phyloP scores from a whole-genome alignment of 1,140 invertebrate genomes.

The Philopotamus ludificatus region DNA sequence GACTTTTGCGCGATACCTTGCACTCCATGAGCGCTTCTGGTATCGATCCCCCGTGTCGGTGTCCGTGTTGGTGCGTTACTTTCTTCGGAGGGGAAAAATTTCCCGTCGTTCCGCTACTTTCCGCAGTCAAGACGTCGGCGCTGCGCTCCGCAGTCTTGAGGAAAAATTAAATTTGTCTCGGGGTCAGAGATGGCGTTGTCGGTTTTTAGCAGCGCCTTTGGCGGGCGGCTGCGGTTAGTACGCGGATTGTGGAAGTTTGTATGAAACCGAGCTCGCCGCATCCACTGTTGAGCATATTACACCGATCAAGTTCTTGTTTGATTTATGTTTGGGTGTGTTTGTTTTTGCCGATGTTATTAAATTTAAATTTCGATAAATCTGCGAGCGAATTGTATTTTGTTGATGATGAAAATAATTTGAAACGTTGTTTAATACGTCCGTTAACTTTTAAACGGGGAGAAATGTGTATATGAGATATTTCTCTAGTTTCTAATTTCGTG shows the following conservation, averaged over 20 bases:
- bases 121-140: conserved; percentile 36
- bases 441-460: too few relatives aligned
- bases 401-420: too few relatives aligned
- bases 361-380: background rate
- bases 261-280: conserved; percentile 18
- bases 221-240: conserved; percentile 5
- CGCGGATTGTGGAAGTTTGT: conserved; percentile 21
- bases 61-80: too few relatives aligned
- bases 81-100: conserved; percentile 35
- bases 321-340: background rate
- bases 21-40: background rate
- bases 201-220: conserved; percentile 33
- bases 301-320: background rate
- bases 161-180: conserved; percentile 37
- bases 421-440: too few relatives aligned
- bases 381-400: too few relatives aligned
- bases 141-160: conserved; percentile 11
- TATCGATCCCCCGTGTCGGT: background rate
- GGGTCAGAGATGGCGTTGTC: conserved; percentile 38
- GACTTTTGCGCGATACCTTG: background rate
- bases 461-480: too few relatives aligned
- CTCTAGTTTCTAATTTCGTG: too few relatives aligned
- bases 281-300: background rate
- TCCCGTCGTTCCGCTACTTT: conserved; percentile 30
- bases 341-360: background rate